Base-by-base conservation (phyloP, 2,888 invertebrate genomes). In the Hirtodrosophila cameraria region DNA sequence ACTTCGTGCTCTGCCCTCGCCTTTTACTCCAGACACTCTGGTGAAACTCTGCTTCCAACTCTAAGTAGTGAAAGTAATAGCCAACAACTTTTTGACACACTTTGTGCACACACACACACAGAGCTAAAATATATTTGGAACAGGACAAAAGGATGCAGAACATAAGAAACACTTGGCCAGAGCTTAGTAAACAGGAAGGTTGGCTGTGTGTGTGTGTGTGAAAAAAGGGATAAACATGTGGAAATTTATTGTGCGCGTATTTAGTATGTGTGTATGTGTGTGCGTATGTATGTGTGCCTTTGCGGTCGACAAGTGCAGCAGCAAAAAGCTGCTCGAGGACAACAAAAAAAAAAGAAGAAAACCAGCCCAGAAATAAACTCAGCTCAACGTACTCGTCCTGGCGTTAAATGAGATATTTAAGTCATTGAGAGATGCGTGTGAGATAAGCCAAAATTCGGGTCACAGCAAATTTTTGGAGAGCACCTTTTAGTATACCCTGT, bases 361-460 rank as follows among this genome's bases (percentile, higher is more conserved):
- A n/a, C n/a, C n/a, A n/a, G 25, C 23, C 30, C 53, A 31, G 54
- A 57, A 60, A 50, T 54, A 61, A 66, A 66, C 45, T 72, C 53
- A 58, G 68, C 61, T 62, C 54, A 67, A 45, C 74, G 50, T 62
- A 85, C 61, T 85, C 82, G 67, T 52, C 72, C 84, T 83, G 84
- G 86, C 86, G 86, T 82, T 83, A 86, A 86, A 86, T 86, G 86
- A 79, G 86, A 81, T 85, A 83, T 86, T 86, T 78, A 84, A 87
- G 74, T 75, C 84, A 73, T 79, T 74, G 38, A 42, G 60, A 72
- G 82, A 87, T 87, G 75, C 64, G 53, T 82, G 41, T 45, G 65
- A 66, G 86, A 86, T 84, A 86, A 79, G 68, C 73, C 73, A 67
- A 73, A 86, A 38, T 72, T 80, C 64, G 79, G 81, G 77, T 86